Percentiles rank a stretch among this genome's conserved stretches.
phyloP scores from a whole-genome alignment of 2,113 vertebrate species.

The Australoheros scitulus region DNA sequence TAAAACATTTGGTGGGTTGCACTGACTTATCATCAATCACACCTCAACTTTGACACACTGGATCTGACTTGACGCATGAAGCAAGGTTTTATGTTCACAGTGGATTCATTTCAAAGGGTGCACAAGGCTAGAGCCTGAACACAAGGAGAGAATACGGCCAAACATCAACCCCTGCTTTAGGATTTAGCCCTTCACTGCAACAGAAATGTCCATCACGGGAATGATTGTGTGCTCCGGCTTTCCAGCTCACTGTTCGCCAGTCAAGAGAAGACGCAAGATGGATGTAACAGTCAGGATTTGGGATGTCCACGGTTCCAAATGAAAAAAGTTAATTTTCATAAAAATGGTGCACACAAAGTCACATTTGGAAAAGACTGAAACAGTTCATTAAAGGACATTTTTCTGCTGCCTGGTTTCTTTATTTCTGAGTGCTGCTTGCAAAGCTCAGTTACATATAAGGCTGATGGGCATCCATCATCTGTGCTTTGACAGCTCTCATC shows the following conservation, averaged over 20 bases:
- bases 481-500: conserved; percentile 67
- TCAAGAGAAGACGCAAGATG: conserved; percentile 6
- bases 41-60: conserved; percentile 16
- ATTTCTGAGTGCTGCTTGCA: conserved; percentile 36
- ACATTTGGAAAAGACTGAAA: conserved; percentile 13
- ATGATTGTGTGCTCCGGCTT: neutral
- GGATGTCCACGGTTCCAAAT: neutral
- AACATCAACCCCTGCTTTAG: conserved; percentile 1
- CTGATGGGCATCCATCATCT: conserved; percentile 77
- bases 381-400: conserved; percentile 13
- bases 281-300: neutral
- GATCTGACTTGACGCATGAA: conserved; percentile 14
- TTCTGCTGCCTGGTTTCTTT: conserved; percentile 9
- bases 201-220: neutral
- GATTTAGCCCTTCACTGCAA: conserved; percentile 32
- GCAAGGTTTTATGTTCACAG: conserved; percentile 38
- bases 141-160: neutral
- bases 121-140: conserved; percentile 9
- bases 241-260: neutral
- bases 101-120: conserved; percentile 40
- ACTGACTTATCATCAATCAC: neutral
- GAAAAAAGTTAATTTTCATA: neutral
- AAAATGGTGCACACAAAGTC: conserved; percentile 6
- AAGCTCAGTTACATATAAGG: conserved; percentile 74
- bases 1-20: conserved; percentile 23